These are phyloP conservation scores for Latrodectus hesperus DNA, from an alignment of 2,888 invertebrate species.

Conservation along the genomic window DNA sequence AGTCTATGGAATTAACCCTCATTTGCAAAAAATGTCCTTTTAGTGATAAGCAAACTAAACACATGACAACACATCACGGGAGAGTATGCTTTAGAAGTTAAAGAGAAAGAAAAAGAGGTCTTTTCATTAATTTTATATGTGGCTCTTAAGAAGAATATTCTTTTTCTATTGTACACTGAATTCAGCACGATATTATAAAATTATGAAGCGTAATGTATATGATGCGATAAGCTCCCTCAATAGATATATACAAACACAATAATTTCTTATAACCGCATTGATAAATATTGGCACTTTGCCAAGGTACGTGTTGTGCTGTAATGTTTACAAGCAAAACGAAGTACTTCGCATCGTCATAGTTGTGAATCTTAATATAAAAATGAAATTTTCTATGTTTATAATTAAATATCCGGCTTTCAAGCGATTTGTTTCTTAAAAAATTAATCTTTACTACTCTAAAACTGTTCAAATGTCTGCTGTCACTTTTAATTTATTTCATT, in stretches of 20 bases:
- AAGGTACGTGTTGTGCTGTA: constrained; percentile 64
- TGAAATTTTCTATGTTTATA: constrained; percentile 2
- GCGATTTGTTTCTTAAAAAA: background rate
- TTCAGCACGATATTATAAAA: too few species aligned
- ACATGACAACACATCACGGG: too few species aligned
- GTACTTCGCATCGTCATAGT: constrained; percentile 26
- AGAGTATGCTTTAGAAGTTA: too few species aligned
- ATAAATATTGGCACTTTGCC: constrained; percentile 51
- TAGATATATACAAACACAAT: background rate
- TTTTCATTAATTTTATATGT: too few species aligned
- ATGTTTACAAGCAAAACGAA: constrained; percentile 63
- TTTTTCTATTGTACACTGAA: too few species aligned
- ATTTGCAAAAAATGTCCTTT: too few species aligned
- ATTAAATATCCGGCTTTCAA: background rate
- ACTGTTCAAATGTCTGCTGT: constrained; percentile 7
- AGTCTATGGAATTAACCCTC: too few species aligned
- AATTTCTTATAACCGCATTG: constrained; percentile 2
- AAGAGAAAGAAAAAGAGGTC: too few species aligned
- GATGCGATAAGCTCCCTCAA: background rate
- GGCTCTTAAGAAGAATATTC: too few species aligned
- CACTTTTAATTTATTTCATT: constrained; percentile 9
- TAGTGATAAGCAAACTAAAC: too few species aligned
- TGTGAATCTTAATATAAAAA: constrained; percentile 16
- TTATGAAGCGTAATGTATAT: too few species aligned
- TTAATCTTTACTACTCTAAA: background rate